Base-by-base conservation (phyloP, 2,113 vertebrate genomes). In the Odocoileus hemionus region DNA sequence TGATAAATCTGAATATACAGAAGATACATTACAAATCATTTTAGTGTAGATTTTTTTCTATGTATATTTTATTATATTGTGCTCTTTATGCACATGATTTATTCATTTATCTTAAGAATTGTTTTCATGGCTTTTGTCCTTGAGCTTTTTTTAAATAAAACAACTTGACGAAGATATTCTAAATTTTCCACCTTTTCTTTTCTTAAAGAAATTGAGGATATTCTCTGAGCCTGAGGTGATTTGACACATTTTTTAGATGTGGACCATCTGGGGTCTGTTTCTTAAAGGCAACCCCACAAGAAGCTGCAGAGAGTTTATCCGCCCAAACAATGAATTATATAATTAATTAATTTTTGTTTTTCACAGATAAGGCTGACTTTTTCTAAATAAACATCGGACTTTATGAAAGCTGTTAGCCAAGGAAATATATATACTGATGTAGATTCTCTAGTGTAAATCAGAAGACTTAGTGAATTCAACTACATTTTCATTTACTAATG, bases 401-500 rank as follows among this genome's bases (percentile, higher is more conserved):
- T 96, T 43, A 97, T 61, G 25, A 93, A 91, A 91, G 17, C 50
- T 92, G 2, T 76, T 96, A 70, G 23, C 21, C 84, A 79, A 89
- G 10, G 9, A 92, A 92, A 47, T 95, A 25, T 91, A 95, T 96
- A 89, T 89, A 83, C 36, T 87, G 28, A 91, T 9, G n/a, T 25
- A 84, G 16, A 74, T 74, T 91, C n/a, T 21, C 80, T 91, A 89
- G 23, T 93, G 28, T 95, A 93, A 90, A 89, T 93, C 47, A 92
- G 5, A 93, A 89, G 74, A 86, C 11, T 45, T 94, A 84, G 43
- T 64, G 67, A 94, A 61, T 82, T 95, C 50, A 93, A 97, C 79
- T 26, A 79, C 2, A 74, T 93, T 97, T 96, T 97, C 47, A 95
- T 76, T 94, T 97, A 76, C 57, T 96, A 92, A 95, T 64, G 36